Conservation (phyloP, 1,140 invertebrate genomes). For the Micrasema minimum region DNA sequence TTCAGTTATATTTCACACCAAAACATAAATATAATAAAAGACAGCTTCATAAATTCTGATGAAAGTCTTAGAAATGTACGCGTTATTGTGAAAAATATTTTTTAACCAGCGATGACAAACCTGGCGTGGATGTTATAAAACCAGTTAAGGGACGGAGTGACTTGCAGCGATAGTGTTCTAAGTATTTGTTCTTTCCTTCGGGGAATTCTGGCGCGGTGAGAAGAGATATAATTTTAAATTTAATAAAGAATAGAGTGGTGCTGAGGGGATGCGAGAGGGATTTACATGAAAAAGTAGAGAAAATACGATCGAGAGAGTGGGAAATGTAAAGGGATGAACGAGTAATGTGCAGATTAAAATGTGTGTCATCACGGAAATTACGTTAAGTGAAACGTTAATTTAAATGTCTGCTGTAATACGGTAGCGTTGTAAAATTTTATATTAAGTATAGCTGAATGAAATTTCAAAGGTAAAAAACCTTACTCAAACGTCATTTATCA, state of each 20-base stretch:
- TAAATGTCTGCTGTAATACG: too few relatives aligned
- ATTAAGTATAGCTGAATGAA: too few relatives aligned
- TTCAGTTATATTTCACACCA: too few relatives aligned
- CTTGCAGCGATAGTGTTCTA: slow-evolving; percentile 22
- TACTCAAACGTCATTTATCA: too few relatives aligned
- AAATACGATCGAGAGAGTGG: neutral
- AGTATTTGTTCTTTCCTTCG: slow-evolving; percentile 9
- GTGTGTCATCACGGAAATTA: too few relatives aligned
- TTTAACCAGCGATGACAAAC: slow-evolving; percentile 7
- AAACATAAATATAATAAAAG: too few relatives aligned
- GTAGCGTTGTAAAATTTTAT: too few relatives aligned
- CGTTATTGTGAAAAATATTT: neutral
- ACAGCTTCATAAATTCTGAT: too few relatives aligned
- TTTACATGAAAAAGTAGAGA: slow-evolving; percentile 14
- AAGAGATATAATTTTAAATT: slow-evolving; percentile 27
- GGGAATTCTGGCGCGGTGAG: slow-evolving; percentile 7
- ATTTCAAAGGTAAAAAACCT: too few relatives aligned
- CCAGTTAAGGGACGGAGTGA: slow-evolving; percentile 20
- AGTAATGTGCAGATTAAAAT: too few relatives aligned
- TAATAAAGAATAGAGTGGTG: slow-evolving; percentile 18
- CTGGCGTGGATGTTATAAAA: neutral
- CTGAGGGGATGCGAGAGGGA: slow-evolving; percentile 9
- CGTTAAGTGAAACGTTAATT: too few relatives aligned
- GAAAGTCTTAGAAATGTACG: too few relatives aligned
- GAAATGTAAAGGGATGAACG: neutral